These are phyloP conservation scores for Diachasmimorpha longicaudata DNA, from an alignment of 1,140 invertebrate genomes.

Conservation along the genomic window DNA sequence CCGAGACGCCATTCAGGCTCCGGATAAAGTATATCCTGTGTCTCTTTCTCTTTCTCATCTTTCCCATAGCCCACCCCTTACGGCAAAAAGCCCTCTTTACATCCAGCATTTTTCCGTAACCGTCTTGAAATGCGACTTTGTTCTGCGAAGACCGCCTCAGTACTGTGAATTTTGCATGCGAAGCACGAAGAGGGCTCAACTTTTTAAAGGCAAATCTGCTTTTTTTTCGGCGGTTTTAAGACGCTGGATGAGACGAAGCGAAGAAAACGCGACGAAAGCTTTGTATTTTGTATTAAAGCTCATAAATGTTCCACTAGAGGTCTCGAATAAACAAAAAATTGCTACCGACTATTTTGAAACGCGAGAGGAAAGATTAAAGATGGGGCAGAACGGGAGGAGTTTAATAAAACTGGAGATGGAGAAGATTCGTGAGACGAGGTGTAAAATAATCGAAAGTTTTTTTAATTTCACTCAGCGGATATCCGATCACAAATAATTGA, in stretches of 20 bases:
- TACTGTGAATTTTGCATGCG: conserved; percentile 24
- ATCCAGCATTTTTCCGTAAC: conserved; percentile 6
- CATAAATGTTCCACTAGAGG: background rate
- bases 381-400: background rate
- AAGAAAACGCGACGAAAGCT: too few species aligned
- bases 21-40: conserved; percentile 23
- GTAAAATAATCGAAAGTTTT: too few species aligned
- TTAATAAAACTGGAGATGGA: too few species aligned
- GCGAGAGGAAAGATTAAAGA: too few species aligned
- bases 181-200: background rate
- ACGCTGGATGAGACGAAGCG: too few species aligned
- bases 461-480: too few species aligned
- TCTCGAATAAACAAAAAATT: too few species aligned
- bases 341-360: background rate
- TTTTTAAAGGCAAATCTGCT: background rate
- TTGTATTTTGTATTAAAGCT: background rate
- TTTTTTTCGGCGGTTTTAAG: background rate
- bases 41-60: conserved; percentile 29
- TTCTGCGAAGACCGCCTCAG: conserved; percentile 6
- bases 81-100: background rate
- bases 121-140: conserved; percentile 27
- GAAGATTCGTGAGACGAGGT: too few species aligned
- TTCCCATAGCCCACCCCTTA: conserved; percentile 14
- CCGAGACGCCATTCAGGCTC: conserved; percentile 42
- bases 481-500: too few species aligned